Base-by-base conservation (phyloP, 1,140 invertebrate species). In the Aphis craccivora region DNA sequence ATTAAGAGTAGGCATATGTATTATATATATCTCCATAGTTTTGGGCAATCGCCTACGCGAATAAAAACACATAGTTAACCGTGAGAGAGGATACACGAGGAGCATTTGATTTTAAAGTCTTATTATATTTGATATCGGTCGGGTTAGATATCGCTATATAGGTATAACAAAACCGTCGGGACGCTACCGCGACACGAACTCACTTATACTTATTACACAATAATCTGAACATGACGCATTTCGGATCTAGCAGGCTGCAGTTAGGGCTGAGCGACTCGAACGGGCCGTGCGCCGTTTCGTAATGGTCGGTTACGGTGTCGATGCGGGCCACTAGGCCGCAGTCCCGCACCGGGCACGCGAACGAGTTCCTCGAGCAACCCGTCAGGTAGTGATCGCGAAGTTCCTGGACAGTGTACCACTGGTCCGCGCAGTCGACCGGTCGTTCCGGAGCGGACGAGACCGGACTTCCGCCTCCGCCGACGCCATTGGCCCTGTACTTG, bases 241-340 rank as follows among this genome's bases (percentile, higher is more conserved):
- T 30, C 5, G 51, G 22, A 0, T 0, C 0, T 3, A 2, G 25
- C 18, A 43, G 1, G 11, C 18, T 0, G 55, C 8, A 1, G 8
- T 8, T 2, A 2, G 40, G 6, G 11, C 9, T 43, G 37, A 90
- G 23, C 23, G 4, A 0, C 14, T 4, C 14, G 55, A 48, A 45
- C 37, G 89, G 89, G 1, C 89, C 89, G 55, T 90, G 89, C 1
- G 25, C 89, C 37, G 53, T 9, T 9, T 90, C 89, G 89, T 90
- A 90, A 11, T 90, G 89, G 0, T 90, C 55, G 37, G 43, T 40
- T 11, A 90, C 43, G 55, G 89, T 90, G 25, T 90, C 89, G 2
- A 90, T 9, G 37, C 89, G 89, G 5, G 53, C 89, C 23, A 43
- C 25, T 25, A 43, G 40, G 20, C 53, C 23, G 37, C 89, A 90